These are phyloP conservation scores for Plusia festucae DNA, from an alignment of 2,888 invertebrate species.

Conservation along the genomic window DNA sequence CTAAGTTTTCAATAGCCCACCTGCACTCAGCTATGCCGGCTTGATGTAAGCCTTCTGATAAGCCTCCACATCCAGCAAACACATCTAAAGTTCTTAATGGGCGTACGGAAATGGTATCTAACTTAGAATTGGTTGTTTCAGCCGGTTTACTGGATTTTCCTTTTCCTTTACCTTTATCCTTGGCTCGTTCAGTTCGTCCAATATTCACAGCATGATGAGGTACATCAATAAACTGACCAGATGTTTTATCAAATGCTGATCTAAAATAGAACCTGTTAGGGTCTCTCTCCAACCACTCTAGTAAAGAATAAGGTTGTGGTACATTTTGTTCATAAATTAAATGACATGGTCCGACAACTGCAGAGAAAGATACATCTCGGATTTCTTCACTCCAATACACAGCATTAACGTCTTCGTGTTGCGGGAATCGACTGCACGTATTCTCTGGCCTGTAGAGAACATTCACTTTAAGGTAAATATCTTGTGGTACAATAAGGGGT, in stretches of 20 bases:
- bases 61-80: constrained; percentile 96
- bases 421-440: constrained; percentile 90
- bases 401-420: constrained; percentile 92
- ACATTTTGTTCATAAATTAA: constrained; percentile 91
- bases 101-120: constrained; percentile 73
- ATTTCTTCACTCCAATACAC: constrained; percentile 94
- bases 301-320: constrained; percentile 82
- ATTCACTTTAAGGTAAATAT: constrained; percentile 91
- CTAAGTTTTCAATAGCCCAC: constrained; percentile 95
- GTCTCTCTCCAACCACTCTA: constrained; percentile 91
- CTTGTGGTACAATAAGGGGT: constrained; percentile 86
- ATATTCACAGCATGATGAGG: constrained; percentile 89
- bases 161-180: constrained; percentile 92
- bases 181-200: constrained; percentile 90
- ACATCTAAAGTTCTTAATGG: constrained; percentile 93
- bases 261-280: constrained; percentile 93
- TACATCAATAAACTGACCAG: constrained; percentile 90
- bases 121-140: constrained; percentile 61
- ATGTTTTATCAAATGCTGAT: constrained; percentile 90
- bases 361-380: constrained; percentile 88
- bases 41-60: constrained; percentile 93
- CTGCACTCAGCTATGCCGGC: constrained; percentile 91
- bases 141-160: constrained; percentile 87
- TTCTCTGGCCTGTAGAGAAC: constrained; percentile 94
- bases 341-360: constrained; percentile 92